Evolutionary conservation across 2,797 vertebrate species (phyloP).

Genomic region (Tarsius wallacei): DNA sequence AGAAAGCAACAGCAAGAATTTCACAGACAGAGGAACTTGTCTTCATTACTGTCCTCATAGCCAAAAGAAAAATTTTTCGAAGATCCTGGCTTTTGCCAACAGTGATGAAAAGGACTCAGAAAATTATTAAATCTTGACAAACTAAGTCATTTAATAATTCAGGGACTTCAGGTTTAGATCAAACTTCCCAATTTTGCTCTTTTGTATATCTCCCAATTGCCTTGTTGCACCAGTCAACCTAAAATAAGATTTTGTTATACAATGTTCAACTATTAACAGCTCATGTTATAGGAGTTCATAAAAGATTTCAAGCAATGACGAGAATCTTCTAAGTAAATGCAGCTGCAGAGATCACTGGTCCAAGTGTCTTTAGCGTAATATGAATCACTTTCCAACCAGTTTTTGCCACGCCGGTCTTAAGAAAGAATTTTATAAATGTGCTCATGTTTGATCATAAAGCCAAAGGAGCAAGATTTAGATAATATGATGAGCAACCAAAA

Average conservation of each 20-base stretch:
- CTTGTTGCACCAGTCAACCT: constrained; percentile 41
- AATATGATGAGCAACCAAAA: constrained; percentile 65
- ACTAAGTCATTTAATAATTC: constrained; percentile 68
- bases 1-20: constrained; percentile 29
- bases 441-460: constrained; percentile 80
- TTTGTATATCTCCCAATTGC: neutral
- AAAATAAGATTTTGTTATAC: constrained; percentile 55
- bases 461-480: constrained; percentile 67
- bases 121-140: constrained; percentile 66
- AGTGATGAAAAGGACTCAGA: constrained; percentile 65
- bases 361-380: constrained; percentile 76
- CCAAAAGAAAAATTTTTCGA: neutral
- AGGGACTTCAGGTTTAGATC: constrained; percentile 65
- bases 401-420: constrained; percentile 69
- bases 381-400: constrained; percentile 81
- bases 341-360: constrained; percentile 77
- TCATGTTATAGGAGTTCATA: neutral
- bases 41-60: neutral
- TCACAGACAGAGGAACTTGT: neutral
- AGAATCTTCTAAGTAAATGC: constrained; percentile 82
- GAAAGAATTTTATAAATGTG: constrained; percentile 74
- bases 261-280: constrained; percentile 33
- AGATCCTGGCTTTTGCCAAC: constrained; percentile 45
- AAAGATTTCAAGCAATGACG: constrained; percentile 66
- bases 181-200: neutral